A percentile compares a stretch with the other conserved stretches of the same genome.
Conservation (phyloP, 2,888 invertebrate species). For the Cinara cedri region DNA sequence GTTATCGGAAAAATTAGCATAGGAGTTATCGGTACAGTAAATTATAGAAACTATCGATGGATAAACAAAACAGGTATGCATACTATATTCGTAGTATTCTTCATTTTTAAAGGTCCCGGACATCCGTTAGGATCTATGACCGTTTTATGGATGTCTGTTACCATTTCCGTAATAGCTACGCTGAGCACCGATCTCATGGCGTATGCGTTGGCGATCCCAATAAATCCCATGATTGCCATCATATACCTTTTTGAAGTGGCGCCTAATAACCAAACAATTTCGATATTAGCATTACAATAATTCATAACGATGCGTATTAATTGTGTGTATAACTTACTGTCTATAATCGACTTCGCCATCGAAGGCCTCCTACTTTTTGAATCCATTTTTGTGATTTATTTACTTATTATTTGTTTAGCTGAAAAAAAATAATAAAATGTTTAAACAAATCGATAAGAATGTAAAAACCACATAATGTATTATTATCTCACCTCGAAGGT, state of each 20-base stretch:
- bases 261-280: conserved; percentile 56
- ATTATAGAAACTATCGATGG: neutral
- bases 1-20: no score
- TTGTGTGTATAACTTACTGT: conserved; percentile 31
- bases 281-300: neutral
- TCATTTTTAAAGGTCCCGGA: conserved; percentile 62
- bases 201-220: conserved; percentile 65
- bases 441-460: neutral
- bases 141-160: conserved; percentile 60
- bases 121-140: conserved; percentile 66
- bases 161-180: conserved; percentile 65
- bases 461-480: neutral
- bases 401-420: neutral
- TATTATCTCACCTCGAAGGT: neutral
- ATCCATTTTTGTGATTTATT: conserved; percentile 18
- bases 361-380: conserved; percentile 45
- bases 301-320: neutral
- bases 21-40: no score
- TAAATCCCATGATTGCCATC: conserved; percentile 63
- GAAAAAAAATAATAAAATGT: neutral
- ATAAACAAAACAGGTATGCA: no score
- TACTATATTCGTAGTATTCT: conserved; percentile 59
- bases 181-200: conserved; percentile 64
- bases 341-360: conserved; percentile 37
- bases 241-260: conserved; percentile 60